Conservation (phyloP, 2,797 vertebrate species). For the Dipus sagitta region DNA sequence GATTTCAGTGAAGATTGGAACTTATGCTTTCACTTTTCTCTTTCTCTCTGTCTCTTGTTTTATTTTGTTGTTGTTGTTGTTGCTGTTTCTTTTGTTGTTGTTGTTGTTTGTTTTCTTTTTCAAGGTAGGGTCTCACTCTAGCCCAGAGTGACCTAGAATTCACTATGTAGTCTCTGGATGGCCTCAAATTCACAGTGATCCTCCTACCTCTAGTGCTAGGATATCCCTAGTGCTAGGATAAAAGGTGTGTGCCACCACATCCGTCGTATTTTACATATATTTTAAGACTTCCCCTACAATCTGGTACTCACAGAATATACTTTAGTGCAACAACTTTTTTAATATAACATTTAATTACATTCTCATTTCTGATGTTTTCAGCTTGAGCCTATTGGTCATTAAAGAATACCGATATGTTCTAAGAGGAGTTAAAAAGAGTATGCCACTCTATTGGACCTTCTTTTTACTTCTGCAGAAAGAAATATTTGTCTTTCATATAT, state of each 20-base stretch:
- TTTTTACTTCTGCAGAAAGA: not conserved
- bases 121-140: too few species aligned
- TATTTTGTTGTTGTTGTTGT: too few species aligned
- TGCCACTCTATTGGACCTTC: rapidly evolving
- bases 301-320: not conserved
- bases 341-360: not conserved
- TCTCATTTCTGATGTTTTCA: not conserved
- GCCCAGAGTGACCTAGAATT: too few species aligned
- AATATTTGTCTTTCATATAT: not conserved
- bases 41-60: too few species aligned
- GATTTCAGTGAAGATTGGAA: not conserved
- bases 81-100: too few species aligned
- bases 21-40: not conserved
- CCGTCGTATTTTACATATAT: not conserved
- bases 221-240: too few species aligned
- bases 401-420: not conserved
- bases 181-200: too few species aligned
- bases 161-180: too few species aligned
- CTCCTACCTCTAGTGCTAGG: too few species aligned
- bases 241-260: too few species aligned
- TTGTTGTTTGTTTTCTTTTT: too few species aligned
- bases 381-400: not conserved
- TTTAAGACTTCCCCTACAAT: not conserved
- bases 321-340: not conserved
- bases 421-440: not conserved